Evolutionary conservation across 2,113 vertebrate genomes (phyloP).

Genomic region (Phocoena sinus): DNA sequence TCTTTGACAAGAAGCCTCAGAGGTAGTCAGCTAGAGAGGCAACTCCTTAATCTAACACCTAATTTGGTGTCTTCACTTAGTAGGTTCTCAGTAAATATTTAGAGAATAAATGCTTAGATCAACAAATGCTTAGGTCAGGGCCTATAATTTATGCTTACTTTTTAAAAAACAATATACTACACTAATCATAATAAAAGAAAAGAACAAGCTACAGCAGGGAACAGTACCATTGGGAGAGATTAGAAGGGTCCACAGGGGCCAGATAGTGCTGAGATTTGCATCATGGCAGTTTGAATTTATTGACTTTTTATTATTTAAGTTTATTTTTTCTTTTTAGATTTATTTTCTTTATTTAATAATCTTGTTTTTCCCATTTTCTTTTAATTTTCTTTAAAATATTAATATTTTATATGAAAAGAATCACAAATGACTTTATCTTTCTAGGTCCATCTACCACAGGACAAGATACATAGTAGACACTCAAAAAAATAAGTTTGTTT

Average conservation of each 20-base stretch:
- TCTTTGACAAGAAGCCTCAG: not conserved
- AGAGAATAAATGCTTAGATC: not conserved
- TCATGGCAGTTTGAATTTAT: not conserved
- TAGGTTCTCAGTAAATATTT: not conserved
- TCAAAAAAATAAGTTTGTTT: not conserved
- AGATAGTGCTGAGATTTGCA: too few species aligned
- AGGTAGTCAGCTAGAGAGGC: not conserved
- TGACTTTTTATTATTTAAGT: not conserved
- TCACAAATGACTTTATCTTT: not conserved
- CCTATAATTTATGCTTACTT: not conserved
- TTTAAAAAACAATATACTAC: not conserved
- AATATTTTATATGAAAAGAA: not conserved
- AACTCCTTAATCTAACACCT: not conserved
- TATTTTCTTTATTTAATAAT: not conserved
- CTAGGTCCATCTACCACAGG: not conserved
- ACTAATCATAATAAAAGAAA: not conserved
- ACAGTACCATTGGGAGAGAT: not conserved
- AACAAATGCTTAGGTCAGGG: not conserved
- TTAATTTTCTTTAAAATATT: slow-evolving; percentile 44
- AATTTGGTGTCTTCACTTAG: not conserved
- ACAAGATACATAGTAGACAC: not conserved
- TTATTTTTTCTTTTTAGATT: not conserved
- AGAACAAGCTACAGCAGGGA: not conserved
- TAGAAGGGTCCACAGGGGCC: fast-evolving
- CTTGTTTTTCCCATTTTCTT: not conserved